A percentile compares a stretch with the other conserved stretches of the same genome.
These are phyloP conservation scores for sheep (Ovis aries) DNA, from an alignment of 2,113 vertebrate genomes.

Conservation along the genomic window ARS-UI_Ramb_v3.0 NC_056055.1:146369001-146369500, in stretches of 20 bases:
- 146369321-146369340: conserved; percentile 51
- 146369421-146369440: not conserved
- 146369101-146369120: not conserved
- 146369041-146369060: not conserved
- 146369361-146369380: conserved; percentile 51
- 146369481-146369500: conserved; percentile 54
- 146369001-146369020: conserved; percentile 29
- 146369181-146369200: not conserved
- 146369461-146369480: conserved; percentile 56
- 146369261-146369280: conserved; percentile 46
- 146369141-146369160: not conserved
- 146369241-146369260: conserved; percentile 19
- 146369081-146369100: not conserved
- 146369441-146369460: conserved; percentile 66
- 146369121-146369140: not conserved
- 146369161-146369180: not conserved
- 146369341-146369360: conserved; percentile 49
- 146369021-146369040: not conserved
- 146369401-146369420: conserved; percentile 46
- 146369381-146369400: conserved; percentile 43
- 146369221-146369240: not conserved
- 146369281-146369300: conserved; percentile 25
- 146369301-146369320: not conserved
- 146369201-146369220: not conserved
- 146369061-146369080: not conserved